Base-by-base conservation (phyloP, 1,140 invertebrate species). In the Planococcus citri region DNA sequence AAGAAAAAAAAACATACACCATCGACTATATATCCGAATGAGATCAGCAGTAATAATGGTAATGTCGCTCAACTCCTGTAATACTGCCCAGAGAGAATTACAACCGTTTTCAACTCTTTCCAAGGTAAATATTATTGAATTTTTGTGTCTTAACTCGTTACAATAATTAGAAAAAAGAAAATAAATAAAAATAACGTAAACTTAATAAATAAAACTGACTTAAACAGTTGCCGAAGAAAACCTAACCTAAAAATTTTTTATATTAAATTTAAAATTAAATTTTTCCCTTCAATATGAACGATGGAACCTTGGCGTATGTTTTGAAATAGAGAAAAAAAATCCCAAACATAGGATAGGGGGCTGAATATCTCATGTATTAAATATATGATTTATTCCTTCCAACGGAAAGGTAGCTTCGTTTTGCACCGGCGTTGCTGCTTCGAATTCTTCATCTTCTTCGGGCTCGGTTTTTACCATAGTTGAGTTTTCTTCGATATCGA, bases 71-170 rank as follows among this genome's bases (percentile, higher is more conserved):
- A 51, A 51, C 41, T 51, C 41, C 41, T 51, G 41, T 51, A 51
- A 51, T 51, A 51, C 41, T 51, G 41, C 41, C 41, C 41, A 51
- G 41, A 51, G 41, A 51, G 41, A 51, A 51, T 51, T 51, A 51
- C 41, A 51, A 51, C 41, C 41, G 41, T 51, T 17, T n/a, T 20
- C 4, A 51, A 51, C 10, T 51, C 41, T 4, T 20, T 51, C 41
- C 41, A 51, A 51, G 41, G 10, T 51, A 51, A 51, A 37, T 6
- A 51, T 51, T 33, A 33, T 33, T 12, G 29, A 12, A 20, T 51
- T 51, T n/a, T 51, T 51, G 41, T 51, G 41, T 51, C 41, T 51
- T 51, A 51, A 51, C 12, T 12, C 12, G 12, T 33, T 33, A 33
- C 12, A 33, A 6, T 33, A 33, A 33, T 33, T 33, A 33, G 29